Evolutionary conservation across 1,140 invertebrate genomes (phyloP).

Genomic region (Elymnias hypermnestra): DNA sequence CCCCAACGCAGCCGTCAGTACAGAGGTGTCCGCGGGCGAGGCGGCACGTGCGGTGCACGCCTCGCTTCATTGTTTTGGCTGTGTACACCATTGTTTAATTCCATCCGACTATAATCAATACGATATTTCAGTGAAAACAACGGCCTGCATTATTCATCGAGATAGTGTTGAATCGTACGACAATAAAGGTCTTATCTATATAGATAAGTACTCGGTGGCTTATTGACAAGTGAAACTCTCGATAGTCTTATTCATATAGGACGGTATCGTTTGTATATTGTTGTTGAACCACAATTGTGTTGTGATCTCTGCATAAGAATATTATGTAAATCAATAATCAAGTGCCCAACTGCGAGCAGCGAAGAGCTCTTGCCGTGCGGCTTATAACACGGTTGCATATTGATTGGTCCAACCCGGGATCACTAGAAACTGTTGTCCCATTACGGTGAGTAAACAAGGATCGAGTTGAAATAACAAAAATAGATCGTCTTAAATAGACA

Average conservation of each 20-base stretch:
- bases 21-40: slow-evolving; percentile 64
- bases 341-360: slow-evolving; percentile 47
- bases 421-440: slow-evolving; percentile 41
- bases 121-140: slow-evolving; percentile 42
- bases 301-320: slow-evolving; percentile 57
- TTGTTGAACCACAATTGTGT: slow-evolving; percentile 50
- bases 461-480: neutral
- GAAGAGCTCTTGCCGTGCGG: slow-evolving; percentile 56
- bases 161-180: slow-evolving; percentile 39
- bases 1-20: slow-evolving; percentile 40
- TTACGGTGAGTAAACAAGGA: slow-evolving; percentile 44
- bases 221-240: slow-evolving; percentile 72
- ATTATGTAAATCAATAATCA: slow-evolving; percentile 69
- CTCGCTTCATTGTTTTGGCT: slow-evolving; percentile 65
- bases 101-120: slow-evolving; percentile 65
- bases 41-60: slow-evolving; percentile 68
- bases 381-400: slow-evolving; percentile 65
- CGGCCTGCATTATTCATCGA: slow-evolving; percentile 41
- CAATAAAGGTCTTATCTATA: slow-evolving; percentile 45
- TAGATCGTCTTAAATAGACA: neutral
- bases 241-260: slow-evolving; percentile 51
- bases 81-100: slow-evolving; percentile 65
- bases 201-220: slow-evolving; percentile 44
- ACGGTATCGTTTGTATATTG: slow-evolving; percentile 51
- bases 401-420: slow-evolving; percentile 56